Evolutionary conservation across 2,888 invertebrate genomes (phyloP), one percentile per base, ranked within the genome.

Genomic region (Cynaeus angustus): DNA sequence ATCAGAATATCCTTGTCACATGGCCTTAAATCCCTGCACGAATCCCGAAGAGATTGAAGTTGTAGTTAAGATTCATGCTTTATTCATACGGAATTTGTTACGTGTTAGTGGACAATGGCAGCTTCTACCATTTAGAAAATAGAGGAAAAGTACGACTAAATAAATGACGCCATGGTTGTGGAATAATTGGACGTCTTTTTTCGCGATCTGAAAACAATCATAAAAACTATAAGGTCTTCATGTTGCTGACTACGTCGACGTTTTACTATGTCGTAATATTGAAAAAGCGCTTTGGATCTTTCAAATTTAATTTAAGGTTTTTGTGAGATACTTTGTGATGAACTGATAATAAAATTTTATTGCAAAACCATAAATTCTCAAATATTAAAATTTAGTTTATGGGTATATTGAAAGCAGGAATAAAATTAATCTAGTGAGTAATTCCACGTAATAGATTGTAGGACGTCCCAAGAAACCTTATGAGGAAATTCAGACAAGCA

Each of bases 41-140:
- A 70, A 71, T 66, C 70, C 72, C 73, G 71, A 74, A 73, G 74
- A 75, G 74, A 74, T 76, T 76, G 73, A 72, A 73, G 70, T 68
- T 76, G 74, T 75, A 76, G 75, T 76, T 73, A 69, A 66, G 64
- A 71, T 74, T 76, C 77, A 76, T 78, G 75, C 71, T 70, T 78
- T 77, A 78, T 78, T 78, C 77, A 78, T 78, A 65, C 46, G 48
- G 75, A 73, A 76, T 76, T 75, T 74, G 73, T 72, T 73, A 73
- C 68, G 71, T 71, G 67, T 72, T 73, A 71, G 70, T 70, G 75
- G 71, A 75, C 75, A 71, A 72, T 73, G 70, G 75, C 16, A 16
- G 16, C 10, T 53, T 37, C 12, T 13, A 9, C 13, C 9, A 14
- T 53, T 52, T 53, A 14, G 12, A 41, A 13, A 41, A 41, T 33